Evolutionary conservation across 2,797 vertebrate species (phyloP), one percentile per base, ranked within the genome.

Genomic region (Protosalanx chinensis): DNA sequence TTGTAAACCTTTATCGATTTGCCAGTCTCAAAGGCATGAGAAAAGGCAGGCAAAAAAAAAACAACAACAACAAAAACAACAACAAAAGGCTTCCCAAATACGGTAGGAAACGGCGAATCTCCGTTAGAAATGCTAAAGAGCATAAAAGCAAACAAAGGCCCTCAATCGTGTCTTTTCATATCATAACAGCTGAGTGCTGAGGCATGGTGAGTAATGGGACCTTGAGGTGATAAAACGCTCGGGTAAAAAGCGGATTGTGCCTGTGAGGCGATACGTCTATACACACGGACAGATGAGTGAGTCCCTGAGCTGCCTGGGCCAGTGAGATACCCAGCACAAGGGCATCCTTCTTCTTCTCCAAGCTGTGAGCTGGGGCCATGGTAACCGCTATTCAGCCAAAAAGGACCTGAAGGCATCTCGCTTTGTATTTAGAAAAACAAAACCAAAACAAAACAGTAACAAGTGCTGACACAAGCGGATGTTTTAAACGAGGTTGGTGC

Each of bases 381-480:
- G 68, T 67, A 32, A 67, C 77, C 46, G 75, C 79, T 76, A 23
- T 63, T 75, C 58, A 20, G 75, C 72, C 74, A 75, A 78, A 85
- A 79, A 67, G 75, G 79, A 79, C 67, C 78, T 12, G 15, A 41
- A 46, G 76, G 59, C 3, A 27, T 10, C 20, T 18, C 32, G 16
- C 13, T 30, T 27, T 75, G 65, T 79, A 71, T 80, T 77, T 64
- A 74, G 70, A 37, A 18, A 20, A 41, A 29, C 4, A 33, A 56
- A 56, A 56, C 23, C 5, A 18, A 20, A 41, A 29, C 4, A 62
- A 56, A 56, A 56, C 23, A 4, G 23, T 27, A 27, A 27, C 49
- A 56, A 75, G 75, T 72, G 86, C 82, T 84, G 84, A 86, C 81
- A 86, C 81, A 81, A 82, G 82, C 72, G 72, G 61, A 71, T 67